Percentiles rank a stretch among this genome's conserved stretches.
phyloP scores from a whole-genome alignment of 1,140 invertebrate species.

The Drosophila arizonae region DNA sequence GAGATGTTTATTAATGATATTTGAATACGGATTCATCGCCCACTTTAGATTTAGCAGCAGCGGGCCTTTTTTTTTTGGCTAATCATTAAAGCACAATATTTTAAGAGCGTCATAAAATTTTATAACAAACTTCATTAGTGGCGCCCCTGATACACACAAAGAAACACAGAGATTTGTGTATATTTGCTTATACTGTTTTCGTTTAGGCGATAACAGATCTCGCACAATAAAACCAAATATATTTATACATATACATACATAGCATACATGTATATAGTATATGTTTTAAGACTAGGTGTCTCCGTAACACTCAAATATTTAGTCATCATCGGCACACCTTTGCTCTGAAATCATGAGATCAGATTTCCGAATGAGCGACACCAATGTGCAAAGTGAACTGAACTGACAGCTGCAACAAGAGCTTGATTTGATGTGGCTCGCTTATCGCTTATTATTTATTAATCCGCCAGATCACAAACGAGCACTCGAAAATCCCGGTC shows the following conservation, averaged over 20 bases:
- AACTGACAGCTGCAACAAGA: conserved; percentile 8
- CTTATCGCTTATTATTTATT: neutral
- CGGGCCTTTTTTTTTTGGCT: conserved; percentile 16
- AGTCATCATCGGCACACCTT: conserved; percentile 56
- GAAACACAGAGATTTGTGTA: neutral
- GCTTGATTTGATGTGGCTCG: neutral
- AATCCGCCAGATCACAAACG: conserved; percentile 16
- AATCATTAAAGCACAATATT: conserved; percentile 78
- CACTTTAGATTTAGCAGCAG: conserved; percentile 56
- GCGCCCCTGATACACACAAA: conserved; percentile 36
- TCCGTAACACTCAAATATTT: conserved; percentile 32
- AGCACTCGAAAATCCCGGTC: conserved; percentile 1
- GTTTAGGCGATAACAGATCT: conserved; percentile 43
- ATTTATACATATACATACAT: neutral
- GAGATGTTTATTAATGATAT: conserved; percentile 52
- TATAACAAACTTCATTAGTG: conserved; percentile 80
- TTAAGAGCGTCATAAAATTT: conserved; percentile 74
- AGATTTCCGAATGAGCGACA: conserved; percentile 11
- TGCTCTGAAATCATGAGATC: conserved; percentile 33
- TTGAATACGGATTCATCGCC: conserved; percentile 56
- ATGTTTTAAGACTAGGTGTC: conserved; percentile 23
- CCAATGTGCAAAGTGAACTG: neutral
- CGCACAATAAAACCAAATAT: conserved; percentile 18
- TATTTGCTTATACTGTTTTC: conserved; percentile 25
- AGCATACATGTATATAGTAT: conserved; percentile 22